phyloP scores from a whole-genome alignment of 2,888 invertebrate genomes.

The Saturnia japonica region DNA sequence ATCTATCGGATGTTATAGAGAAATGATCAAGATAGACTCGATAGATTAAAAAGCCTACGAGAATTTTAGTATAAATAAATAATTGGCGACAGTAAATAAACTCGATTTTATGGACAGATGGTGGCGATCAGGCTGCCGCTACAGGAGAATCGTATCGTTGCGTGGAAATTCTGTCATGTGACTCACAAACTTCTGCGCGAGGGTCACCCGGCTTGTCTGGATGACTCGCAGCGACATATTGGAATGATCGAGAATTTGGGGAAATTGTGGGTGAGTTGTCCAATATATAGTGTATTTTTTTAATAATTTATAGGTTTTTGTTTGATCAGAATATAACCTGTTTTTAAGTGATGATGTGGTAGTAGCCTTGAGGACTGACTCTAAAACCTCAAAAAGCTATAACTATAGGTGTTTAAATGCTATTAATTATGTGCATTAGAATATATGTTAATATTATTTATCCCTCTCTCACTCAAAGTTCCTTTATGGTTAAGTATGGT shows the following conservation, averaged over 20 bases:
- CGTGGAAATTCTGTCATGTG: constrained; percentile 99
- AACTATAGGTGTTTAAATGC: too few species aligned
- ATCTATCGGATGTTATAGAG: neutral
- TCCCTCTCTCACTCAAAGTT: too few species aligned
- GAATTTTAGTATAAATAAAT: constrained; percentile 3
- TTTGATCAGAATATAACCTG: too few species aligned
- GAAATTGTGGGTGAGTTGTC: constrained; percentile 91
- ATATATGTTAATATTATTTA: too few species aligned
- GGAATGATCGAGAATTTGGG: constrained; percentile 92
- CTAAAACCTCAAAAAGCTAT: too few species aligned
- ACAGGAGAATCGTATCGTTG: constrained; percentile 96
- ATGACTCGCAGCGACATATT: constrained; percentile 91
- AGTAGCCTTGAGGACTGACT: too few species aligned
- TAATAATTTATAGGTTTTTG: too few species aligned
- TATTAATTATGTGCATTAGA: too few species aligned
- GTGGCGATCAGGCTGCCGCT: constrained; percentile 86
- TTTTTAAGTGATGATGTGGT: too few species aligned
- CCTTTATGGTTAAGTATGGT: too few species aligned
- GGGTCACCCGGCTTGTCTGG: constrained; percentile 93
- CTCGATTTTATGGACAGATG: constrained; percentile 52
- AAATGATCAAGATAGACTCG: neutral
- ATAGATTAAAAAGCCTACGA: neutral
- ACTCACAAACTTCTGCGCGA: constrained; percentile 97
- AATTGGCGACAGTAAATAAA: neutral
- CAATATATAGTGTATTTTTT: neutral